Evolutionary conservation across 2,888 invertebrate genomes (phyloP).

Genomic region (Tenthredo amoena): DNA sequence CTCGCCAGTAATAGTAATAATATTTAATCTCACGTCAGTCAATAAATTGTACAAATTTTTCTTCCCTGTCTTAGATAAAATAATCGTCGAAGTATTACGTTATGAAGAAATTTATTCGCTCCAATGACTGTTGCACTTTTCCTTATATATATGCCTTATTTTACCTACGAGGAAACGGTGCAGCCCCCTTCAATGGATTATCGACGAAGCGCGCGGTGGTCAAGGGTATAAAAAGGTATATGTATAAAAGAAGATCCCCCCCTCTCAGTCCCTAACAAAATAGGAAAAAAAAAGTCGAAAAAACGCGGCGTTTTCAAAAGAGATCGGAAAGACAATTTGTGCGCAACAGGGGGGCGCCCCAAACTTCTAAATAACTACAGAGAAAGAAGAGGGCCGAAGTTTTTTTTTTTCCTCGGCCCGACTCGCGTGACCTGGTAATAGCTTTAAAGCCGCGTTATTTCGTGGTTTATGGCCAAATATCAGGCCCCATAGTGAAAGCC

Average conservation of each 20-base stretch:
- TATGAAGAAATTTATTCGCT: not conserved
- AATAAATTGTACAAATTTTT: not conserved
- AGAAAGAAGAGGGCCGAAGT: constrained; percentile 1
- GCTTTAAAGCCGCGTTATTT: constrained; percentile 48
- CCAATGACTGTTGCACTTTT: not conserved
- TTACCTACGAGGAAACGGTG: not conserved
- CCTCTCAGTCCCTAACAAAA: not conserved
- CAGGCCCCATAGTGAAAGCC: not conserved
- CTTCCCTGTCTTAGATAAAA: not conserved
- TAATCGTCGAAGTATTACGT: not conserved
- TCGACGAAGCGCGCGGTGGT: constrained; percentile 9
- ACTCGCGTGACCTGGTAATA: constrained; percentile 51
- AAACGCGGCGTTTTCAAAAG: constrained; percentile 31
- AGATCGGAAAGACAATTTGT: constrained; percentile 52
- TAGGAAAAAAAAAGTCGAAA: not conserved
- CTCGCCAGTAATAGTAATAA: not conserved
- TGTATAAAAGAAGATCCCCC: not conserved
- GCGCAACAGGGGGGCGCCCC: constrained; percentile 46
- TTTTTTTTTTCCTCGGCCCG: not conserved
- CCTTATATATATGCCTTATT: no score
- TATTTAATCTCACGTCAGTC: not conserved
- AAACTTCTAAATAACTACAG: constrained; percentile 48
- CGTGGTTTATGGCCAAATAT: constrained; percentile 51
- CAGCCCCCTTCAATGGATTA: constrained; percentile 17
- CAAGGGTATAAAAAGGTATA: not conserved